Conservation (phyloP, 2,113 vertebrate genomes). For the Macrotus californicus region DNA sequence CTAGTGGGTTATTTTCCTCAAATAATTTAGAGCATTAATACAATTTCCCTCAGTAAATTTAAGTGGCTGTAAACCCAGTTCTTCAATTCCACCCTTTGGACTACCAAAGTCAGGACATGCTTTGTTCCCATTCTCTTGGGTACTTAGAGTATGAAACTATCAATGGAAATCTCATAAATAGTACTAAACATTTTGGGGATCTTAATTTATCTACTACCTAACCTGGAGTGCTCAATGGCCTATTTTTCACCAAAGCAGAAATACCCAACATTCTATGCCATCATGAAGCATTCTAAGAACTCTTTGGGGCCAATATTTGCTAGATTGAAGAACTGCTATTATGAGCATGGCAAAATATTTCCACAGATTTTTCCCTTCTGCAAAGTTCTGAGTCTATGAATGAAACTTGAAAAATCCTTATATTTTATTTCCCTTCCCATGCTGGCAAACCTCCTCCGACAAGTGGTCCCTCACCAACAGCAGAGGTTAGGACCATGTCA, state of each 20-base stretch:
- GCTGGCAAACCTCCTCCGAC: too few species aligned
- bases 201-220: neutral
- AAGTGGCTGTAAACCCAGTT: neutral
- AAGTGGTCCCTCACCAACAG: neutral
- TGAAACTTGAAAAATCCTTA: neutral
- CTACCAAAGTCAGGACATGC: neutral
- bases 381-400: neutral
- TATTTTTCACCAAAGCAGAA: neutral
- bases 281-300: neutral
- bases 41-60: neutral
- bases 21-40: neutral
- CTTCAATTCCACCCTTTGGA: neutral
- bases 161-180: neutral
- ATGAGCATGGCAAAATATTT: neutral
- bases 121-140: neutral
- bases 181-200: neutral
- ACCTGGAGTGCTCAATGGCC: neutral
- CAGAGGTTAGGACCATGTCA: too few species aligned
- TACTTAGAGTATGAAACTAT: neutral
- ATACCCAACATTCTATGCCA: neutral
- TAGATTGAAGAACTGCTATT: slow-evolving; percentile 12
- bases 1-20: neutral
- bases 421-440: neutral
- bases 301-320: neutral
- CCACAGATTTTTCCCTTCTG: neutral